Evolutionary conservation across 2,888 invertebrate species (phyloP), one percentile per base, ranked within the genome.

Genomic region (Archips xylosteana): DNA sequence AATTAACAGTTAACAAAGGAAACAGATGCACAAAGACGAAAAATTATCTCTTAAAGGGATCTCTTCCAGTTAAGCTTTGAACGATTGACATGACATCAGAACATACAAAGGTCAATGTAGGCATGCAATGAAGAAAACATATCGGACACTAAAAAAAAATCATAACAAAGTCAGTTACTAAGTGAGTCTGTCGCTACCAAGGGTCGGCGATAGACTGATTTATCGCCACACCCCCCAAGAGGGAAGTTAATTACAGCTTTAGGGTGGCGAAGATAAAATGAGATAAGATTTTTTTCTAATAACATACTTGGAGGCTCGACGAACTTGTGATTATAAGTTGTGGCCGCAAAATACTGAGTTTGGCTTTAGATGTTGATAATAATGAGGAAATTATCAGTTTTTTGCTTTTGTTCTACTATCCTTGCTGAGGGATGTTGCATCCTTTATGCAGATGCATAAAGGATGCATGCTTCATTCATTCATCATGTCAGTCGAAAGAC

Each of bases 231-330:
- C 65, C 51, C 62, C 32, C 45, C 32, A 23, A 34, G 10, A 23
- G 6, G 57, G 42, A 13, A 72, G 67, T 72, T 72, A 72, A 72
- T 72, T 72, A 72, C 61, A 68, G 54, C 60, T 71, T 51, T 15
- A 64, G 42, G n/a, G 61, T 36, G 5, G 67, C 57, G 45, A 3
- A 63, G 62, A 72, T 72, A 72, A 72, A 72, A 72, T 72, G 67
- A 72, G 61, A 62, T 67, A 67, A 72, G 62, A 36, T 67, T 71
- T 71, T 71, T 72, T 68, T 68, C 67, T 72, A 57, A 67, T 72
- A 68, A 57, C 62, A n/a, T 62, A 61, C 54, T 72, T 45, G 23
- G 59, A 23, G 66, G 59, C 39, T 66, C 15, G 4, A 59, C 70
- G 49, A 65, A 60, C 36, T 71, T 59, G n/a, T 57, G 45, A 62